Percentiles rank a stretch among this genome's conserved stretches.
Conservation (phyloP, 2,888 invertebrate genomes). For the Diogma glabrata region DNA sequence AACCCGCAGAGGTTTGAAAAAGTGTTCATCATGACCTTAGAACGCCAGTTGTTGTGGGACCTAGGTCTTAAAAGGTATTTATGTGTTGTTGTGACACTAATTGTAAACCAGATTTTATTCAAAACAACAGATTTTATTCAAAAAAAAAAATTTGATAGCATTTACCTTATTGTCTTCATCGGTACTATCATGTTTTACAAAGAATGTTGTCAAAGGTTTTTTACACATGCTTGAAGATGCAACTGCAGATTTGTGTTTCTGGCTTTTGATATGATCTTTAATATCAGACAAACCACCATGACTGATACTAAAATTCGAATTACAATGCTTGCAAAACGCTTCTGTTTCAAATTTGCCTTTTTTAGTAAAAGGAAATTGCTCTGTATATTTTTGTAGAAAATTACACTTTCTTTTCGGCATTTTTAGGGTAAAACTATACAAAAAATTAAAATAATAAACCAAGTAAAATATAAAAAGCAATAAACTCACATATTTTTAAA, state of each 20-base stretch:
- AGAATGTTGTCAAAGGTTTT: constrained; percentile 1
- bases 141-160: neutral
- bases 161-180: constrained; percentile 5
- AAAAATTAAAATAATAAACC: too few species aligned
- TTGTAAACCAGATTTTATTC: too few species aligned
- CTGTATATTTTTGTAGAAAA: constrained; percentile 7
- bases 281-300: constrained; percentile 8
- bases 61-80: too few species aligned
- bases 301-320: constrained; percentile 9
- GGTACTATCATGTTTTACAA: constrained; percentile 10
- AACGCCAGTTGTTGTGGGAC: too few species aligned
- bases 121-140: too few species aligned
- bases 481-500: too few species aligned
- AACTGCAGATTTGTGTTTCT: constrained; percentile 9
- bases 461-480: too few species aligned
- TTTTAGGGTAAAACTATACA: too few species aligned
- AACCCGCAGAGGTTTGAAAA: too few species aligned
- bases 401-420: constrained; percentile 8
- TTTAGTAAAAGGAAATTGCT: neutral
- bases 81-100: too few species aligned
- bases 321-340: constrained; percentile 7
- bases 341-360: neutral
- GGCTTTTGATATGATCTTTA: constrained; percentile 7
- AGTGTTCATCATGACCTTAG: too few species aligned
- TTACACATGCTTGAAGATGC: neutral